Percentiles rank a stretch among this genome's conserved stretches.
These are phyloP conservation scores for Pasiphila rectangulata DNA, from an alignment of 2,888 invertebrate species.

Conservation along the genomic window DNA sequence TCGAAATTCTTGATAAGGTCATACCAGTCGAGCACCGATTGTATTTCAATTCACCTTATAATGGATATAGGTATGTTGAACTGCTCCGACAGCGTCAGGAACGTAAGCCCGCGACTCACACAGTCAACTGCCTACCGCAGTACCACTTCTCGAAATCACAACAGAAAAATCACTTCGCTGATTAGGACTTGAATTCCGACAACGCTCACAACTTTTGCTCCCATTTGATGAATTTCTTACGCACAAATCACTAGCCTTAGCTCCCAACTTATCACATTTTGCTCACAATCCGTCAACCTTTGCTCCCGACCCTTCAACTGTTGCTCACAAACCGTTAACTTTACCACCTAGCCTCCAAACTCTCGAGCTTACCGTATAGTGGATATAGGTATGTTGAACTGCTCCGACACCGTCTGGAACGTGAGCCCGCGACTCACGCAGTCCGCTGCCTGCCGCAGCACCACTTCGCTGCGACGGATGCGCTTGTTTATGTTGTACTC, in stretches of 20 bases:
- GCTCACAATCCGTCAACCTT: not conserved
- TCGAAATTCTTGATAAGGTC: too few relatives aligned
- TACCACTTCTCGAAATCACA: too few relatives aligned
- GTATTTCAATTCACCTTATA: slow-evolving; percentile 84
- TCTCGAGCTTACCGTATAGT: slow-evolving; percentile 84
- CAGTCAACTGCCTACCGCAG: slow-evolving; percentile 91
- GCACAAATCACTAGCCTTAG: too few relatives aligned
- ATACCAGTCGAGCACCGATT: too few relatives aligned
- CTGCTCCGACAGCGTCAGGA: slow-evolving; percentile 92
- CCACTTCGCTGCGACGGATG: slow-evolving; percentile 87
- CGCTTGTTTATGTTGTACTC: slow-evolving; percentile 74
- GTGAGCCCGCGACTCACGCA: slow-evolving; percentile 93
- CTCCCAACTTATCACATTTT: too few relatives aligned
- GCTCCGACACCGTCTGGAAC: slow-evolving; percentile 92
- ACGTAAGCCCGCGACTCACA: slow-evolving; percentile 92
- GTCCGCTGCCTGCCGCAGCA: slow-evolving; percentile 89
- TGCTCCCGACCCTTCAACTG: too few relatives aligned
- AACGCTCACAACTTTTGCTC: too few relatives aligned
- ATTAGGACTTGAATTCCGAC: too few relatives aligned
- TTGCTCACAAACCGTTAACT: not conserved
- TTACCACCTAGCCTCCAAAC: too few relatives aligned
- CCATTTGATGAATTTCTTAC: too few relatives aligned
- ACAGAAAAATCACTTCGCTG: too few relatives aligned
- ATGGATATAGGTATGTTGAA: slow-evolving; percentile 94
- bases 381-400: slow-evolving; percentile 93